Evolutionary conservation across 1,140 invertebrate genomes (phyloP).

Genomic region (Atta cephalotes): DNA sequence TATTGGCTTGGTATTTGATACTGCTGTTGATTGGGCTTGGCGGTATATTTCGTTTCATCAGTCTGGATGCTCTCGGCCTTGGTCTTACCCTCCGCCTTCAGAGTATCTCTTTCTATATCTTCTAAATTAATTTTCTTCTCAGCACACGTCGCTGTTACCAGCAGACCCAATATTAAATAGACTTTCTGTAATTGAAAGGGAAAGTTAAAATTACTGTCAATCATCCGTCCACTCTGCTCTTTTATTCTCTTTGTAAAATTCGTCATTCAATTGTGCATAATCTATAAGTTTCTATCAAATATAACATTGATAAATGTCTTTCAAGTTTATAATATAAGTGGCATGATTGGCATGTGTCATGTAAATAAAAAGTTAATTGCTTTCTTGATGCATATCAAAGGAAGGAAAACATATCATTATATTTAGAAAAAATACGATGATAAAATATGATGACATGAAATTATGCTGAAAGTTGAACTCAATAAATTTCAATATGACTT

Average conservation of each 20-base stretch:
- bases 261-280: not conserved
- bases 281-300: not conserved
- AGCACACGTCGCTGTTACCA: constrained; percentile 69
- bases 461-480: constrained; percentile 2
- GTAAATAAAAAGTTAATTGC: constrained; percentile 4
- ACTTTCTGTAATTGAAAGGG: constrained; percentile 71
- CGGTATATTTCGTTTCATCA: constrained; percentile 73
- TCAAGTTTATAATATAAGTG: not conserved
- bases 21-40: constrained; percentile 73
- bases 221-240: not conserved
- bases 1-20: constrained; percentile 73
- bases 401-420: constrained; percentile 11
- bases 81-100: constrained; percentile 75
- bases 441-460: not conserved
- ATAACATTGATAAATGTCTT: constrained; percentile 6
- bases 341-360: not conserved
- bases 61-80: constrained; percentile 61
- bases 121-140: constrained; percentile 82
- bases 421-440: not conserved
- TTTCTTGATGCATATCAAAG: not conserved
- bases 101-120: constrained; percentile 82
- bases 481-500: not conserved
- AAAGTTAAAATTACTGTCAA: constrained; percentile 26
- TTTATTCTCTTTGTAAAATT: not conserved
- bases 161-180: constrained; percentile 67